A percentile compares a stretch with the other conserved stretches of the same genome.
Conservation (phyloP, 37 sponge, comb jelly and placozoan genomes). For the Hexactinellida sp. region DNA sequence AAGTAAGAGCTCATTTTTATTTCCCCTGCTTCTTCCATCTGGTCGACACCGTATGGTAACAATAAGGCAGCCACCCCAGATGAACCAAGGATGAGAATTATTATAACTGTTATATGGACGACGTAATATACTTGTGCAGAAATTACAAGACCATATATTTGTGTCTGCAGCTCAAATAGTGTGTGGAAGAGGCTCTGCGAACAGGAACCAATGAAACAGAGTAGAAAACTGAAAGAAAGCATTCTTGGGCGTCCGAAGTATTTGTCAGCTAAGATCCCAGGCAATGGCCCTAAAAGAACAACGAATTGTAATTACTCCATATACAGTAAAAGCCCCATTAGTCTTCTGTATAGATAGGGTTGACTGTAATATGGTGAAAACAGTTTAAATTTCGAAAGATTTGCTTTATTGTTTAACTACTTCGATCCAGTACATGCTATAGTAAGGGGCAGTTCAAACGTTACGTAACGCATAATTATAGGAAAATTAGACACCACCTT, state of each 20-base stretch:
- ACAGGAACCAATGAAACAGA: not conserved
- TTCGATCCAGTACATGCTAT: too few relatives aligned
- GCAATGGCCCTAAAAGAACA: not conserved
- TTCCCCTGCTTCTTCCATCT: constrained; percentile 10
- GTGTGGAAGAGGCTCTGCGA: not conserved
- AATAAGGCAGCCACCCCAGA: not conserved
- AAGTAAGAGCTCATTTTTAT: not conserved
- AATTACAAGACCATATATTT: not conserved
- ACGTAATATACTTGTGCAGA: not conserved
- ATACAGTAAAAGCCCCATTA: too few relatives aligned
- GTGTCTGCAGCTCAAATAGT: not conserved
- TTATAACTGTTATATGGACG: not conserved
- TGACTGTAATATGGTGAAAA: too few relatives aligned
- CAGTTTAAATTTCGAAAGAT: too few relatives aligned
- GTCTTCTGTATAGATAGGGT: too few relatives aligned
- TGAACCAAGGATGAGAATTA: constrained; percentile 12
- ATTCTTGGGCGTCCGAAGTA: not conserved
- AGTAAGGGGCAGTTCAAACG: too few relatives aligned
- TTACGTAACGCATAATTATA: too few relatives aligned
- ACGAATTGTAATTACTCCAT: not conserved
- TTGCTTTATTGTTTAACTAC: too few relatives aligned
- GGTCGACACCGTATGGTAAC: not conserved
- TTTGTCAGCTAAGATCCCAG: constrained; percentile 5
- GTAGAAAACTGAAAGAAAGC: not conserved
- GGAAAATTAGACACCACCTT: too few relatives aligned